A percentile compares a stretch with the other conserved stretches of the same genome.
phyloP scores from a whole-genome alignment of 2,797 vertebrate genomes.

The Notolabrus celidotus region DNA sequence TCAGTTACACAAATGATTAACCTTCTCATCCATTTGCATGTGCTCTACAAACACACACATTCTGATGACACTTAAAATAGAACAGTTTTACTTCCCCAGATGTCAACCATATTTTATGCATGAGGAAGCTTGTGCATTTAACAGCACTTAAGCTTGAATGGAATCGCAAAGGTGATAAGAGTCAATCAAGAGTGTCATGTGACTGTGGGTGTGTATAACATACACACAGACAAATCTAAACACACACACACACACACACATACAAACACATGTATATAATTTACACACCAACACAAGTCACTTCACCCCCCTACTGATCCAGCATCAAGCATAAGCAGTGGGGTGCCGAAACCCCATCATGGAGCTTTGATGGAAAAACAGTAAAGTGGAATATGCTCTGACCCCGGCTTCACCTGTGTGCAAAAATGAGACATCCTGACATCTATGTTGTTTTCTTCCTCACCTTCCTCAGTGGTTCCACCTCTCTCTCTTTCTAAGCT shows the following conservation, averaged over 20 bases:
- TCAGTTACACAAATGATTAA: constrained; percentile 37
- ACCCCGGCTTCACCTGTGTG: constrained; percentile 42
- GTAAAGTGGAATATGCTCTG: constrained; percentile 51
- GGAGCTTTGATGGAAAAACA: constrained; percentile 48
- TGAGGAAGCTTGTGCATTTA: background rate
- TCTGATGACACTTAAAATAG: background rate
- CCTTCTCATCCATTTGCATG: constrained; percentile 6
- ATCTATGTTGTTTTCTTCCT: constrained; percentile 36
- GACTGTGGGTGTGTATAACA: background rate
- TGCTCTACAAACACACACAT: constrained; percentile 7
- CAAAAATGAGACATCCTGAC: constrained; percentile 25
- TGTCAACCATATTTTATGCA: constrained; percentile 25
- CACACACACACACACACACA: constrained; percentile 6
- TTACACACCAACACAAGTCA: background rate
- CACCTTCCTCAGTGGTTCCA: constrained; percentile 10
- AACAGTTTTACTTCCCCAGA: background rate
- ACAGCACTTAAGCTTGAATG: background rate
- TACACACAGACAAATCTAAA: constrained; percentile 5
- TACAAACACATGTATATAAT: too few species aligned
- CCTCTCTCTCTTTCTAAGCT: constrained; percentile 16
- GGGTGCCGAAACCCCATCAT: constrained; percentile 14
- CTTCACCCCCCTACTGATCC: constrained; percentile 40
- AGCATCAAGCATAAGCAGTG: constrained; percentile 8
- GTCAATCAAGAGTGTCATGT: constrained; percentile 7
- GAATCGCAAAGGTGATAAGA: background rate